Evolutionary conservation across 1,140 invertebrate genomes (phyloP).

Genomic region (Neuroterus valhalla): DNA sequence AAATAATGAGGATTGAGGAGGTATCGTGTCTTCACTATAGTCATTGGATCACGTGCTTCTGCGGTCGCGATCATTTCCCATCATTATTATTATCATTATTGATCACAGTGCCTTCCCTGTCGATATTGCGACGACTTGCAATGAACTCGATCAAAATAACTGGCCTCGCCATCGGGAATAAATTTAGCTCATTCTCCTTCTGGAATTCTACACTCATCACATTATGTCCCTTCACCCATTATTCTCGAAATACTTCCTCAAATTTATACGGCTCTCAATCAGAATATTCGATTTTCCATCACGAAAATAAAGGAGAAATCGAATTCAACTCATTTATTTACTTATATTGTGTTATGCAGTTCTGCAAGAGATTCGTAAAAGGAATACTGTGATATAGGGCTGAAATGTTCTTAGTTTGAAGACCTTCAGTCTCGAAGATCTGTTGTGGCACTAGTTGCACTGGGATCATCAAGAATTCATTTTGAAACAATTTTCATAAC

Average conservation of each 20-base stretch:
- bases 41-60: slow-evolving; percentile 72
- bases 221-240: slow-evolving; percentile 11
- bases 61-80: slow-evolving; percentile 71
- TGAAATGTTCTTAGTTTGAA: too few relatives aligned
- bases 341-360: too few relatives aligned
- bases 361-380: too few relatives aligned
- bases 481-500: too few relatives aligned
- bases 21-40: slow-evolving; percentile 68
- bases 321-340: too few relatives aligned
- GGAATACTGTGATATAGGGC: too few relatives aligned
- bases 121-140: slow-evolving; percentile 57
- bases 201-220: slow-evolving; percentile 42
- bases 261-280: not conserved
- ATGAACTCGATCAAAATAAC: slow-evolving; percentile 53
- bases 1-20: slow-evolving; percentile 65
- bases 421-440: too few relatives aligned
- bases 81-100: slow-evolving; percentile 69
- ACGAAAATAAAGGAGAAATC: too few relatives aligned
- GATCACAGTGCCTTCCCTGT: slow-evolving; percentile 53
- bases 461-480: too few relatives aligned
- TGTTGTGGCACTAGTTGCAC: too few relatives aligned
- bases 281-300: too few relatives aligned
- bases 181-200: slow-evolving; percentile 58
- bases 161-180: slow-evolving; percentile 38
- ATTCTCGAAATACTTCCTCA: not conserved